A percentile compares a stretch with the other conserved stretches of the same genome.
Evolutionary conservation across 2,888 invertebrate species (phyloP).

Genomic region (Oeneis ivallda): DNA sequence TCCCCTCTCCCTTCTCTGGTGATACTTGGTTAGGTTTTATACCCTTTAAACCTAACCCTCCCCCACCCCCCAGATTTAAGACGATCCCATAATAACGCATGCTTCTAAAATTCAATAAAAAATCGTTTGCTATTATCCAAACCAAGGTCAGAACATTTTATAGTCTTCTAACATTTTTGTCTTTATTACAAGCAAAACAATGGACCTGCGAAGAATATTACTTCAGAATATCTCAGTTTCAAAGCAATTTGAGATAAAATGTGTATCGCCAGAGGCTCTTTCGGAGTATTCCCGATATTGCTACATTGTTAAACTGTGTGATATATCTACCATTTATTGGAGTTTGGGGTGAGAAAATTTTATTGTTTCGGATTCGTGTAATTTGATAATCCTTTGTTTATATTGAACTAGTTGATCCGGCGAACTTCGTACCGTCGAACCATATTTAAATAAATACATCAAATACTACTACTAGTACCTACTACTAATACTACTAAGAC

Average conservation of each 20-base stretch:
- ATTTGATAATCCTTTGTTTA: not conserved
- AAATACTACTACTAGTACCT: too few relatives aligned
- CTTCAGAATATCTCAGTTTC: not conserved
- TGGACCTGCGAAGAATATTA: slow-evolving; percentile 8
- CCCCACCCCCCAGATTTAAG: too few relatives aligned
- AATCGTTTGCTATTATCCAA: not conserved
- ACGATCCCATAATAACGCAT: too few relatives aligned
- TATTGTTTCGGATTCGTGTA: slow-evolving; percentile 1
- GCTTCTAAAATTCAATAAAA: not conserved
- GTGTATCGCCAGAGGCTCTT: slow-evolving; percentile 3
- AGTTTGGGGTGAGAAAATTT: not conserved
- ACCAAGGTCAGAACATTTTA: too few relatives aligned
- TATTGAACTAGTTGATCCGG: not conserved
- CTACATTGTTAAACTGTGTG: slow-evolving; percentile 3
- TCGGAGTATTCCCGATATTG: not conserved
- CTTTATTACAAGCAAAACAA: slow-evolving; percentile 9
- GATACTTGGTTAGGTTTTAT: too few relatives aligned
- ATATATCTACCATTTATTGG: not conserved
- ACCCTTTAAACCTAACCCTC: too few relatives aligned
- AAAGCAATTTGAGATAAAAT: slow-evolving; percentile 9
- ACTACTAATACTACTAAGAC: too few relatives aligned
- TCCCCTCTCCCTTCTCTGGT: too few relatives aligned
- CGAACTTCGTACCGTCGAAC: too few relatives aligned
- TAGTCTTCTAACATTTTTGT: not conserved
- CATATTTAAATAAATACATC: too few relatives aligned